Evolutionary conservation across 2,888 invertebrate species (phyloP).

Genomic region (Ophonus ardosiacus): DNA sequence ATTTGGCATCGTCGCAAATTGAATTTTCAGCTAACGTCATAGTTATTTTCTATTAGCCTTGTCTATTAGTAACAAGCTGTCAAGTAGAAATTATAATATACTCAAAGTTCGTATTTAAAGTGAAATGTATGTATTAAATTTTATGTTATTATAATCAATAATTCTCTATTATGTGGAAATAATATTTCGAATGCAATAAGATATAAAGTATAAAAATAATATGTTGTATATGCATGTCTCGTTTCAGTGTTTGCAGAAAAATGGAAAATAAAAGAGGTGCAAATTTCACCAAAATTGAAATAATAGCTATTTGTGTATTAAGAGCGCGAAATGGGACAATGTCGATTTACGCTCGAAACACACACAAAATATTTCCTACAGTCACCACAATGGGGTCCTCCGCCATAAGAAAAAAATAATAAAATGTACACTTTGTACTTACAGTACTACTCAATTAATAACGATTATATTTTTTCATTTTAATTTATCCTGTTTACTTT

Average conservation of each 20-base stretch:
- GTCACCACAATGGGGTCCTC: too few relatives aligned
- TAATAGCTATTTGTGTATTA: too few relatives aligned
- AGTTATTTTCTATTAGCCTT: neutral
- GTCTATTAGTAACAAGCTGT: neutral
- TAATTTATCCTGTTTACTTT: too few relatives aligned
- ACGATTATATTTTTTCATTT: too few relatives aligned
- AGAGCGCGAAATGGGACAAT: too few relatives aligned
- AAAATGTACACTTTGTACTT: too few relatives aligned
- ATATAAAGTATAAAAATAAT: too few relatives aligned
- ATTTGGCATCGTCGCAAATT: slow-evolving; percentile 2
- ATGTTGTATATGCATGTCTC: neutral
- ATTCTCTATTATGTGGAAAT: neutral
- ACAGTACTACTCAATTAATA: too few relatives aligned
- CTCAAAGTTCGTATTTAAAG: neutral
- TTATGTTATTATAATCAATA: neutral
- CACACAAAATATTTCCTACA: too few relatives aligned
- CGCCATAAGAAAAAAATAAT: too few relatives aligned
- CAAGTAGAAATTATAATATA: neutral
- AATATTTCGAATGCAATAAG: neutral
- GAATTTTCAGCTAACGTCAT: neutral
- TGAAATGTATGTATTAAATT: neutral
- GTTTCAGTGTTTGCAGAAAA: neutral
- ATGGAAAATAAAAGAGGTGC: slow-evolving; percentile 18
- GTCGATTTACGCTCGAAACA: too few relatives aligned
- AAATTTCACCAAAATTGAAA: slow-evolving; percentile 16